Percentiles rank a stretch among this genome's conserved stretches.
Evolutionary conservation across 2,888 invertebrate species (phyloP).

Genomic region (Norana najaformis): DNA sequence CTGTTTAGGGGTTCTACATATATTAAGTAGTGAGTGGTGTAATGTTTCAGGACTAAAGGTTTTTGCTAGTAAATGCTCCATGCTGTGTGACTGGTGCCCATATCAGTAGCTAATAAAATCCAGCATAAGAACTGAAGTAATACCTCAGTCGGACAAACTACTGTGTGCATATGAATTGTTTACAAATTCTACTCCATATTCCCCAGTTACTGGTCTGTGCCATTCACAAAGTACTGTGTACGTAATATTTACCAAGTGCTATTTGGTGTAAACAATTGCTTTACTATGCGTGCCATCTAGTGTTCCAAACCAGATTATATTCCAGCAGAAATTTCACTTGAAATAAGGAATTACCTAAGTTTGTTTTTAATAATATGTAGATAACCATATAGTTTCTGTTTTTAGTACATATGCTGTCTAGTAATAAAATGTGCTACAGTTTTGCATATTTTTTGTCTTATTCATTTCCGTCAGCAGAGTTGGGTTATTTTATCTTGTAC

Average conservation of each 20-base stretch:
- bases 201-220: background rate
- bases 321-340: background rate
- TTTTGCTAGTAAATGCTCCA: constrained; percentile 1
- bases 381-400: background rate
- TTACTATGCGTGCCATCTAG: background rate
- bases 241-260: too few relatives aligned
- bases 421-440: background rate
- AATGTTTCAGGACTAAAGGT: too few relatives aligned
- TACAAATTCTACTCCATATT: background rate
- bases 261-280: too few relatives aligned
- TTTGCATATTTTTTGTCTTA: background rate
- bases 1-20: background rate
- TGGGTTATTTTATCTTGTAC: background rate
- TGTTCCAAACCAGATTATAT: background rate
- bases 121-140: background rate
- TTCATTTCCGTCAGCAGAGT: background rate
- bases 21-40: background rate
- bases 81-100: background rate
- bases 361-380: background rate
- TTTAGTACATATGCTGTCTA: background rate
- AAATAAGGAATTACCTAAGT: background rate
- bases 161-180: background rate
- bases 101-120: background rate
- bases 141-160: background rate
- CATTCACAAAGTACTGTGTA: background rate